These are phyloP conservation scores for Actenoides lindsayi DNA, from an alignment of 2,113 vertebrate genomes.

Conservation along the genomic window DNA sequence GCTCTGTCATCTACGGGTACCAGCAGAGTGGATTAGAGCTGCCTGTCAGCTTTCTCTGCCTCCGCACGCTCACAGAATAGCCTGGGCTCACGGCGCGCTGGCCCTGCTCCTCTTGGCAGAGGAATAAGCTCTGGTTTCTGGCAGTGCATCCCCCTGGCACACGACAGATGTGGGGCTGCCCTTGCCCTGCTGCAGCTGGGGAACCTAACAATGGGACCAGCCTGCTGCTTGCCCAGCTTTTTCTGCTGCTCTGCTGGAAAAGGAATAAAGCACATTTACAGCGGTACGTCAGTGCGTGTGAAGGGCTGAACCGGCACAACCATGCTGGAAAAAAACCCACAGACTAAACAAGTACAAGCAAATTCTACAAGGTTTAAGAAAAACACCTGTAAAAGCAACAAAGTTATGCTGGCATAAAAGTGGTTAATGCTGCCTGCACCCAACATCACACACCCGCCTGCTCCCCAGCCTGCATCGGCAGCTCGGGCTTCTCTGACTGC, in stretches of 20 bases:
- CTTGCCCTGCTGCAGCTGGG: neutral
- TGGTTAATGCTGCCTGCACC: neutral
- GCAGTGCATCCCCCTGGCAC: neutral
- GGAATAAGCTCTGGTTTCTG: neutral
- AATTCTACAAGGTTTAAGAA: neutral
- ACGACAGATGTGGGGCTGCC: constrained; percentile 26
- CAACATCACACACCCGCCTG: accelerated
- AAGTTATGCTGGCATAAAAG: neutral
- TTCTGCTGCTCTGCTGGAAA: neutral
- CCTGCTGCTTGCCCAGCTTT: neutral
- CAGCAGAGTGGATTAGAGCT: constrained; percentile 61
- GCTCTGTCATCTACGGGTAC: neutral
- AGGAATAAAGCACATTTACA: neutral
- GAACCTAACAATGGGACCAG: neutral
- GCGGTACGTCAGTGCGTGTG: accelerated
- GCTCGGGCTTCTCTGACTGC: neutral
- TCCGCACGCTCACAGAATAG: constrained; percentile 1
- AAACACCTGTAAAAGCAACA: neutral
- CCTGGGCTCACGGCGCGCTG: neutral
- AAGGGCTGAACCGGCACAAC: accelerated
- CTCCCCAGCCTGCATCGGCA: accelerated
- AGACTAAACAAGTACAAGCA: neutral
- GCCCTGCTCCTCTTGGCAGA: constrained; percentile 41
- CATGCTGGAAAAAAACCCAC: accelerated
- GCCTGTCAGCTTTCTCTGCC: constrained; percentile 57